These are phyloP conservation scores for Euwallacea similis DNA, from an alignment of 1,140 invertebrate species.

Conservation along the genomic window DNA sequence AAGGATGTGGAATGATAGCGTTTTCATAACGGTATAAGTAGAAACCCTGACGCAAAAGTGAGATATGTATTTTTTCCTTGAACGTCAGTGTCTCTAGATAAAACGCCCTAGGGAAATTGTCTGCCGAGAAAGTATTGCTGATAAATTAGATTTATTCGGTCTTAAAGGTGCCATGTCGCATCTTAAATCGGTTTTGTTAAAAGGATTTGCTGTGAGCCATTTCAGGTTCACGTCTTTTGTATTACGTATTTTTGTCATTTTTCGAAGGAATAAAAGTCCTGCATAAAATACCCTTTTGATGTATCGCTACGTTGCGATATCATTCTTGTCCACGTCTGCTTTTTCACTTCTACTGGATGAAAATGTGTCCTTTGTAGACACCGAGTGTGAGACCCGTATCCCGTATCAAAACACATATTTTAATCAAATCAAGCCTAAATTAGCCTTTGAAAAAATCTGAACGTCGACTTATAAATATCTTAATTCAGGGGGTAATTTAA, in stretches of 20 bases:
- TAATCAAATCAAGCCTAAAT: conserved; percentile 18
- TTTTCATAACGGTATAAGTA: background rate
- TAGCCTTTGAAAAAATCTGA: conserved; percentile 27
- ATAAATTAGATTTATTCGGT: conserved; percentile 17
- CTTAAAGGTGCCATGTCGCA: conserved; percentile 4
- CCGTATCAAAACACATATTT: conserved; percentile 19
- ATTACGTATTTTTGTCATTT: too few species aligned
- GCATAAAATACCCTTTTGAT: too few species aligned
- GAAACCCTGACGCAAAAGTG: background rate
- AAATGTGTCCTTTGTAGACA: background rate
- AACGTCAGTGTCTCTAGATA: conserved; percentile 4
- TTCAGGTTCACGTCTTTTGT: too few species aligned
- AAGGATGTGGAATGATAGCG: too few species aligned
- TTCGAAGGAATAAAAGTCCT: too few species aligned
- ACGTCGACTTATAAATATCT: conserved; percentile 24
- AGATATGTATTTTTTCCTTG: background rate
- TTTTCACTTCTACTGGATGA: background rate
- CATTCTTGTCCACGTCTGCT: too few species aligned
- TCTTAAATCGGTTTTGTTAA: conserved; percentile 13
- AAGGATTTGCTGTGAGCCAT: background rate
- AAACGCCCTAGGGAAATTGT: conserved; percentile 15
- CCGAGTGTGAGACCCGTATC: conserved; percentile 21
- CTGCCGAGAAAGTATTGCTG: background rate
- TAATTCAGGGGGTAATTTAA: conserved; percentile 28
- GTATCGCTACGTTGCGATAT: too few species aligned